Base-by-base conservation (phyloP, 2,797 vertebrate species). In the Diplodus sargus region DNA sequence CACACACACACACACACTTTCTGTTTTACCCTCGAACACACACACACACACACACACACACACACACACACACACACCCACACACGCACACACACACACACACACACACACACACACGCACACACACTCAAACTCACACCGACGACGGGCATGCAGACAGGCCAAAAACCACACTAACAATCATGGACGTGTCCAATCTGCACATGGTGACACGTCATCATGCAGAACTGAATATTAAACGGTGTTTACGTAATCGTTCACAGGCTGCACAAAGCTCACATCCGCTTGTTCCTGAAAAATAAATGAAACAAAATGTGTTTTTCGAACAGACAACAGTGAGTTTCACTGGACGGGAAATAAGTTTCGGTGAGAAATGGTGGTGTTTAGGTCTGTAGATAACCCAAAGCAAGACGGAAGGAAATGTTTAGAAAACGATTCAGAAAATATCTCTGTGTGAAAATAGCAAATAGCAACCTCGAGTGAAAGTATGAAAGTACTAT, bases 1-100 rank as follows among this genome's bases (percentile, higher is more conserved):
- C 20, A 68, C 2, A 28, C 28, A 85, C 82, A 85, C 54, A 51
- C 22, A 70, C 82, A 85, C 54, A 51, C 22, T 68, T 56, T 67
- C 58, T 53, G 25, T 67, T 63, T 76, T 43, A 51, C 74, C 61
- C 64, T 76, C 74, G 67, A 43, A 84, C 72, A 73, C 48, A 76
- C 30, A 57, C 48, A 66, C 18, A 67, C 43, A 63, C 20, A 70
- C 54, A 73, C 48, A 76, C n/a, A 53, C 48, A 66, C 20, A 68
- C 28, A 28, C 28, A 85, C 82, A 85, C 54, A 51, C 22, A 70
- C 25, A 25, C 25, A 25, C 25, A 25, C 25, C 2, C 25, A 25
- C 25, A 85, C 82, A 85, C 54, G 51, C 22, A 84, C 72, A 73
- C 48, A 76, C 30, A 57, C 48, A 66, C 18, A 67, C 30, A 14